Base-by-base conservation (phyloP, 2,888 invertebrate species). In the Lathronympha strigana region DNA sequence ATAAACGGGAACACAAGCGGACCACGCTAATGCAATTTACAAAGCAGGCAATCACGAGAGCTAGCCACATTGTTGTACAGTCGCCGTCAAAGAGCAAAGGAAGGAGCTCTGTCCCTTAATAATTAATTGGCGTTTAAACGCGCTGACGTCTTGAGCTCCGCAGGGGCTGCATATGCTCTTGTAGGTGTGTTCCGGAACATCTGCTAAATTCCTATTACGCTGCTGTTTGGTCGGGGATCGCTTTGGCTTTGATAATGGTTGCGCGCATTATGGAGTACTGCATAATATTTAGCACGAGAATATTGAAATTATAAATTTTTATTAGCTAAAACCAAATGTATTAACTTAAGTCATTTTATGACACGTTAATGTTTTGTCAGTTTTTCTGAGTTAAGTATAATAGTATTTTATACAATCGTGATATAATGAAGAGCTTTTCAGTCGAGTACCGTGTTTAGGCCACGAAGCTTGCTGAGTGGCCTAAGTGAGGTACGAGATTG, bases 121-220 rank as follows among this genome's bases (percentile, higher is more conserved):
- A 90, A 91, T 92, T 92, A 91, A 92, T 90, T 85, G 87, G 79
- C 86, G 87, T 86, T 90, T 92, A 90, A 91, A 84, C 83, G 88
- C 81, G 88, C 87, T 84, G 90, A 88, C 90, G 88, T 91, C 90
- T 90, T 87, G 81, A 74, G 62, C 62, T 55, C 53, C 60, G 19
- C 68, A 17, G 49, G 55, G 51, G 49, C 43, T 47, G 53, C 58
- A 72, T 68, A 67, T 79, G 76, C 79, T 80, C 82, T 83, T 82
- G 71, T 79, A 86, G 87, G 85, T 86, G 84, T 78, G 83, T 88
- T 86, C 82, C 66, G 81, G 78, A 85, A 86, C 85, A 86, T 84
- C 81, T 82, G 81, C 78, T 77, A 71, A 66, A 66, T 66, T 63
- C 66, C 60, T 66, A 66, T 66, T 66, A 66, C 60, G 53, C 28